These are phyloP conservation scores for Nycticebus coucang DNA, from an alignment of 2,113 vertebrate genomes.

Conservation along the genomic window DNA sequence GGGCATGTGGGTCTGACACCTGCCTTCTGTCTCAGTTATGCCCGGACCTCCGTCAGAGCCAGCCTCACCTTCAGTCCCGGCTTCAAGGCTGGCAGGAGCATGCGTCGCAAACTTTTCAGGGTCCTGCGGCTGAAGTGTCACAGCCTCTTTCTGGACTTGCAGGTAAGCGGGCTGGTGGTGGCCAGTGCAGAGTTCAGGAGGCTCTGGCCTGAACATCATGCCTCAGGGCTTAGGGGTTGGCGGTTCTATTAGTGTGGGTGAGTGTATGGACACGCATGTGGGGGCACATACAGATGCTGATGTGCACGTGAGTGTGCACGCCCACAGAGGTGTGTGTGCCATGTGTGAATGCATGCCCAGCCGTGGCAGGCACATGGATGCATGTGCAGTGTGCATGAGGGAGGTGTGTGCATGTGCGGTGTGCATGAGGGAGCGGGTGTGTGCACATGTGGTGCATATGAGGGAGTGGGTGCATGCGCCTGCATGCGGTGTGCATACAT, in stretches of 20 bases:
- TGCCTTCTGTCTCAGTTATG: slow-evolving; percentile 84
- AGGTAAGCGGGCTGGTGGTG: slow-evolving; percentile 83
- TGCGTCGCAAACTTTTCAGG: slow-evolving; percentile 89
- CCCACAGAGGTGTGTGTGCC: not conserved
- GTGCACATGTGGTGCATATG: no score
- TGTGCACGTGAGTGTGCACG: accelerated
- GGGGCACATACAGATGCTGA: not conserved
- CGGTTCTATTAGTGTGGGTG: no score
- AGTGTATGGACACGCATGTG: no score
- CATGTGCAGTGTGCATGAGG: no score
- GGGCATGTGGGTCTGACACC: not conserved
- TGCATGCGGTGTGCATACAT: no score
- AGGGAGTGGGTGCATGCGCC: no score
- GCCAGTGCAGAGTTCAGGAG: not conserved
- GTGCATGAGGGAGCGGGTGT: no score
- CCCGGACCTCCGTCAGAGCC: slow-evolving; percentile 89
- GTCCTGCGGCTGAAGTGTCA: slow-evolving; percentile 92
- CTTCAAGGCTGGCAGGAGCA: slow-evolving; percentile 85
- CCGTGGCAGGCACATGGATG: not conserved
- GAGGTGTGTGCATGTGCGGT: no score
- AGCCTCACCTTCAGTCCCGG: slow-evolving; percentile 89
- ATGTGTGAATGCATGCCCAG: no score
- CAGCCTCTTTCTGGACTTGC: slow-evolving; percentile 90
- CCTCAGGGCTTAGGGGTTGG: accelerated
- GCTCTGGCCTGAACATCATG: no score